Percentiles rank a stretch among this genome's conserved stretches.
phyloP scores from a whole-genome alignment of 2,888 invertebrate species.

The Hesperia comma region DNA sequence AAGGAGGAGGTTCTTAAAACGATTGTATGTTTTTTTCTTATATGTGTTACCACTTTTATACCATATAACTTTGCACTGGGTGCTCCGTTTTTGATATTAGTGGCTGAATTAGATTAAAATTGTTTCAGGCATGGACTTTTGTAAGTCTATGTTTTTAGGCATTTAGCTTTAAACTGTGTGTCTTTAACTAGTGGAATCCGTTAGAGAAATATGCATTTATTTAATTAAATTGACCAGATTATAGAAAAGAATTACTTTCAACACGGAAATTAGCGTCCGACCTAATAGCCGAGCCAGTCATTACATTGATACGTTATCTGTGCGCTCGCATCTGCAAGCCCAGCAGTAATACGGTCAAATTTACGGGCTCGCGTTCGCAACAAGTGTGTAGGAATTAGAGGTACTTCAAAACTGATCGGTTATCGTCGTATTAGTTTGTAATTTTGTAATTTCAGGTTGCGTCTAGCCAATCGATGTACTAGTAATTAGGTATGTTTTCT shows the following conservation, averaged over 20 bases:
- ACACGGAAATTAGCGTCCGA: conserved; percentile 12
- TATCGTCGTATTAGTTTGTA: conserved; percentile 46
- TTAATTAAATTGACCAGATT: background rate
- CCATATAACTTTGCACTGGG: too few relatives aligned
- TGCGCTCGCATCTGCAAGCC: conserved; percentile 12
- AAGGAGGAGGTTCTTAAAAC: too few relatives aligned
- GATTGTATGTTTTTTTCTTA: too few relatives aligned
- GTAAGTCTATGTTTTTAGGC: too few relatives aligned
- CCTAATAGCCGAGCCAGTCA: conserved; percentile 13
- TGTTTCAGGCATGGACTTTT: too few relatives aligned
- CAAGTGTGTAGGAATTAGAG: conserved; percentile 44
- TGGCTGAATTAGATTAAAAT: too few relatives aligned
- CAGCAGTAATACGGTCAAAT: conserved; percentile 35
- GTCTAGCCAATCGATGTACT: conserved; percentile 38
- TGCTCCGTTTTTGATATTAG: too few relatives aligned
- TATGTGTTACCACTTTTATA: too few relatives aligned
- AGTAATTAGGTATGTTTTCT: conserved; percentile 43
- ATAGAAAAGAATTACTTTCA: conserved; percentile 14
- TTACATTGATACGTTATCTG: conserved; percentile 14
- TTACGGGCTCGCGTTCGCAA: conserved; percentile 39
- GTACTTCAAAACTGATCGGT: conserved; percentile 42
- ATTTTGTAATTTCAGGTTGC: conserved; percentile 48
- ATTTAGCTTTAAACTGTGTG: too few relatives aligned
- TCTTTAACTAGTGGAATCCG: too few relatives aligned
- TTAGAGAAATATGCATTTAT: too few relatives aligned